Base-by-base conservation (phyloP, 92 coral and sea anemone genomes). In the Porites divaricata region DNA sequence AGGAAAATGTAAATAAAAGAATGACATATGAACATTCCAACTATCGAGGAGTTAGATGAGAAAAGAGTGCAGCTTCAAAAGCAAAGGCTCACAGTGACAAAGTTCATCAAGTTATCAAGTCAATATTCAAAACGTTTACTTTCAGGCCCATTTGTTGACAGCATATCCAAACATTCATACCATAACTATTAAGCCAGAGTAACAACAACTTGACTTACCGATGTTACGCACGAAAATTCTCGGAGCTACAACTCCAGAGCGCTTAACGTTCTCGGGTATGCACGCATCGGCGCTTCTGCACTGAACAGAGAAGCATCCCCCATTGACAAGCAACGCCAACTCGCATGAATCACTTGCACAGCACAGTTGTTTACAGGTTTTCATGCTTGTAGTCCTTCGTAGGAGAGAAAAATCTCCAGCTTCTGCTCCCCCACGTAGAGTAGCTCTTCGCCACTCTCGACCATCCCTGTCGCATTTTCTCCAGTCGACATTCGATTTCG, bases 221-320 rank as follows among this genome's bases (percentile, higher is more conserved):
- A 78, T 25, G 1, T 80, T 75, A 67, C 89, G 89, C 2, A 85
- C 78, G 81, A 89, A 89, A 59, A 89, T 85, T 59, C 80, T 77
- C 51, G 93, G 85, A 41, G 75, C 79, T 15, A 71, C 86, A 75
- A 74, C 62, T 22, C 45, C 28, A 8, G 81, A 51, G 1, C 75
- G 65, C 62, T 72, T 81, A 20, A 79, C 87, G 20, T 21, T 85
- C 50, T 79, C 77, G 8, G 98, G 95, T 78, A 84, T 92, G 89
- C 98, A 94, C 66, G 95, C 90, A 45, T 94, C 88, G 12, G 88
- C 81, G 81, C 75, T 89, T 71, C 61, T 75, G 73, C 99, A 96
- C 68, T 91, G 93, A 24, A 96, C 99, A 8, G 91, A 75, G 72
- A 90, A 96, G 81, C 99, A 96, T 51, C 93, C 87, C 2, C 93